These are phyloP conservation scores for Vimba vimba DNA, from an alignment of 2,113 vertebrate genomes.

Conservation along the genomic window DNA sequence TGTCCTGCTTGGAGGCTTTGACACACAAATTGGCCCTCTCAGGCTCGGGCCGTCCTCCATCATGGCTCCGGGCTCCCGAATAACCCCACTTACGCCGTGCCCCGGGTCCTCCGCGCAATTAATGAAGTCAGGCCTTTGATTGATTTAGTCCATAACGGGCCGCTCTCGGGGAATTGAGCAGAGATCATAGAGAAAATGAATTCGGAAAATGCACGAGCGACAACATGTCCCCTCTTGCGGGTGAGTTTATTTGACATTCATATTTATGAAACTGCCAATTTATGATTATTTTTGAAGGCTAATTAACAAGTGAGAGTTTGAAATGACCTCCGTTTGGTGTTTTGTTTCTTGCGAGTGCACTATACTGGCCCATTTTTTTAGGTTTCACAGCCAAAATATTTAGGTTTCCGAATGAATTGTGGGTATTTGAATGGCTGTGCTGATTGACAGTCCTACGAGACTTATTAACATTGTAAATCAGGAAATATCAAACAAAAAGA, in stretches of 20 bases:
- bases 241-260: conserved; percentile 25
- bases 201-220: background rate
- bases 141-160: conserved; percentile 52
- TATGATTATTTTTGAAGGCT: conserved; percentile 38
- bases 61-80: conserved; percentile 67
- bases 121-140: conserved; percentile 65
- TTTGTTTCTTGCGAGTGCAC: no score
- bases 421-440: conserved; percentile 4
- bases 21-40: conserved; percentile 77
- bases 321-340: background rate
- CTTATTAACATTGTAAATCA: conserved; percentile 16
- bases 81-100: conserved; percentile 65
- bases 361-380: background rate
- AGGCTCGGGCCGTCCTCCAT: conserved; percentile 58
- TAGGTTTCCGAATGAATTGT: no score
- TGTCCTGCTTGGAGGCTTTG: conserved; percentile 75
- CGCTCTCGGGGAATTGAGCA: conserved; percentile 37
- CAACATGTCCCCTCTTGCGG: conserved; percentile 27
- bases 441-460: background rate
- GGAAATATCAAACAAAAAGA: conserved; percentile 8
- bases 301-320: conserved; percentile 15
- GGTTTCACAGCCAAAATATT: conserved; percentile 4
- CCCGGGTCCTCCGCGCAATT: conserved; percentile 71
- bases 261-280: conserved; percentile 43
- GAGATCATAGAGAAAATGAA: conserved; percentile 31